These are phyloP conservation scores for Drosophila bifasciata DNA, from an alignment of 1,140 invertebrate genomes.

Conservation along the genomic window DNA sequence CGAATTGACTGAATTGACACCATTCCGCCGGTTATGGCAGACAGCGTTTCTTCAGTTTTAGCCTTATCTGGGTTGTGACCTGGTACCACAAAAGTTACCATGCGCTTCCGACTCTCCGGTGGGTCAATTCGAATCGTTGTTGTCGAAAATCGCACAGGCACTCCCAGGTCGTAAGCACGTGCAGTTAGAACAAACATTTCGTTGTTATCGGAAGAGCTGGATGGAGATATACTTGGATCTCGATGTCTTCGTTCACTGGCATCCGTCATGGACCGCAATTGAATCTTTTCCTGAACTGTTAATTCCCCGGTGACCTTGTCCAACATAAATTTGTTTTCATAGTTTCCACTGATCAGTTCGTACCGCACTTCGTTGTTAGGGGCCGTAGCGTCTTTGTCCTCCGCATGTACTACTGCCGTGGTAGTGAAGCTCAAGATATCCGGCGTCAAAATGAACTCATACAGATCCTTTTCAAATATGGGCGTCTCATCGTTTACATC, in stretches of 20 bases:
- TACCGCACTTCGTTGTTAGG: slow-evolving; percentile 94
- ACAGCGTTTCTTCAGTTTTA: slow-evolving; percentile 89
- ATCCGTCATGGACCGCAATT: slow-evolving; percentile 77
- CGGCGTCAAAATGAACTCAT: slow-evolving; percentile 92
- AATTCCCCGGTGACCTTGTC: slow-evolving; percentile 90
- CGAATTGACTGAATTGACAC: slow-evolving; percentile 90
- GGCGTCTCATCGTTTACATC: slow-evolving; percentile 96
- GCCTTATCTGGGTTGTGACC: slow-evolving; percentile 89
- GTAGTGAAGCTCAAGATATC: slow-evolving; percentile 90
- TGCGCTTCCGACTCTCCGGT: slow-evolving; percentile 88
- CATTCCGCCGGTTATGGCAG: slow-evolving; percentile 90
- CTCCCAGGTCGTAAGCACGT: slow-evolving; percentile 92
- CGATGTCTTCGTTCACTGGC: slow-evolving; percentile 78
- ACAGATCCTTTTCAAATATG: slow-evolving; percentile 90
- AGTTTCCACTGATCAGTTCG: slow-evolving; percentile 92
- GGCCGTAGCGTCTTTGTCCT: slow-evolving; percentile 92
- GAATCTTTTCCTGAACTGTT: slow-evolving; percentile 72
- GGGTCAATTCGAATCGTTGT: slow-evolving; percentile 89
- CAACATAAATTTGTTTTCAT: slow-evolving; percentile 91
- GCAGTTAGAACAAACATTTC: slow-evolving; percentile 88
- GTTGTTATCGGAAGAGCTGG: slow-evolving; percentile 78
- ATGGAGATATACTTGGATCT: slow-evolving; percentile 3
- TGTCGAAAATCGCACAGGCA: slow-evolving; percentile 89
- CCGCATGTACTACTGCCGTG: slow-evolving; percentile 90
- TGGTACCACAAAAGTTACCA: slow-evolving; percentile 91